These are phyloP conservation scores for Ypsolopha sequella DNA, from an alignment of 2,888 invertebrate genomes.

Conservation along the genomic window DNA sequence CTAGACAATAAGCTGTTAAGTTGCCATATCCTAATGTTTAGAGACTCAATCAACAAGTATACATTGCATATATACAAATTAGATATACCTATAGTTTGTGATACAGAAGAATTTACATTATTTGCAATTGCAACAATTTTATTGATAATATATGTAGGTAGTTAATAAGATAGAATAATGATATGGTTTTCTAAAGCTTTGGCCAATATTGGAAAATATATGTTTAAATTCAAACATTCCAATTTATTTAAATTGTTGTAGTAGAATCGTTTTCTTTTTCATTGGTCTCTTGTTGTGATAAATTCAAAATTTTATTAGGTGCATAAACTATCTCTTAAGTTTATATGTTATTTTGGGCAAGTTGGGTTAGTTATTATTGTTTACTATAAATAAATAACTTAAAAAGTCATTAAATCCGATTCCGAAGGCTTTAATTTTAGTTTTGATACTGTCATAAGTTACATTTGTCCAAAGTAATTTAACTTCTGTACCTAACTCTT, in stretches of 20 bases:
- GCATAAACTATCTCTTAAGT: not conserved
- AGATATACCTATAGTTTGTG: conserved; percentile 64
- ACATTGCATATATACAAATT: conserved; percentile 36
- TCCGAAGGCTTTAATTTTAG: too few species aligned
- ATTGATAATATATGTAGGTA: not conserved
- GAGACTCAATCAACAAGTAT: conserved; percentile 56
- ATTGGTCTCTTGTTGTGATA: conserved; percentile 4
- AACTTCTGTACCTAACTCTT: too few species aligned
- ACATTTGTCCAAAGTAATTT: too few species aligned
- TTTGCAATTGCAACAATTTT: not conserved
- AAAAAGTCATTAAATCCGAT: too few species aligned
- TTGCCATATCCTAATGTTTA: conserved; percentile 68
- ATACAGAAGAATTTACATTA: conserved; percentile 62
- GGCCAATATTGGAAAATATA: not conserved
- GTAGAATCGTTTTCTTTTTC: too few species aligned
- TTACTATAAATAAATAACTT: too few species aligned
- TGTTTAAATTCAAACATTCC: not conserved
- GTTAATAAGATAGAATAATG: not conserved
- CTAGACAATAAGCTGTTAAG: conserved; percentile 67
- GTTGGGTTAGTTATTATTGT: too few species aligned
- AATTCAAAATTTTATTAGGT: conserved; percentile 1
- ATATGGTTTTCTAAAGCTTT: not conserved
- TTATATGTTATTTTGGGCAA: too few species aligned
- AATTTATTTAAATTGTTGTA: not conserved
- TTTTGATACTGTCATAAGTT: too few species aligned